Conservation (phyloP, 2,888 invertebrate species). For the Rugalucina vietnamica region DNA sequence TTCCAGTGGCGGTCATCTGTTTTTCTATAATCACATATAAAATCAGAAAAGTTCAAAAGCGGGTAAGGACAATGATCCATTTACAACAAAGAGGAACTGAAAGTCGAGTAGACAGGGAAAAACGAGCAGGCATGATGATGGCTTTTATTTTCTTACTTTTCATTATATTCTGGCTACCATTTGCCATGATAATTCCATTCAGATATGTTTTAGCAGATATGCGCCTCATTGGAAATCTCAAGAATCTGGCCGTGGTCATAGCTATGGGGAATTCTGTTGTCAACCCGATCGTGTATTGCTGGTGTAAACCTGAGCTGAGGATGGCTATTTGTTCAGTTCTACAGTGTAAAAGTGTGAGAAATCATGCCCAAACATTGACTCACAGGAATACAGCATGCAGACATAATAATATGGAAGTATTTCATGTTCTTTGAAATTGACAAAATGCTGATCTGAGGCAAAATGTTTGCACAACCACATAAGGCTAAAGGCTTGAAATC, state of each 20-base stretch:
- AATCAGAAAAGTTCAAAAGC: neutral
- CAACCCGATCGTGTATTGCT: slow-evolving; percentile 55
- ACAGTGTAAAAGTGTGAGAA: neutral
- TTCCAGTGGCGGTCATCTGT: neutral
- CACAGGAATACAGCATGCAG: no score
- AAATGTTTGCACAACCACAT: no score
- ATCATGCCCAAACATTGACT: no score
- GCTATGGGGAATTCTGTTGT: slow-evolving; percentile 54
- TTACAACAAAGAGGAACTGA: neutral
- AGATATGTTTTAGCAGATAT: slow-evolving; percentile 41
- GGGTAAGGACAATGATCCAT: neutral
- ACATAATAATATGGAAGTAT: no score
- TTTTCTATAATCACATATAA: neutral
- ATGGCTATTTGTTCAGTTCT: neutral
- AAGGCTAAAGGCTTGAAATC: no score
- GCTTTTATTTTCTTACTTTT: slow-evolving; percentile 52
- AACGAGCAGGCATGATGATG: slow-evolving; percentile 51
- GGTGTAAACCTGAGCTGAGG: slow-evolving; percentile 45
- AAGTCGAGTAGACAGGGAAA: slow-evolving; percentile 29
- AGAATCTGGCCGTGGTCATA: slow-evolving; percentile 43
- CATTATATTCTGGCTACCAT: slow-evolving; percentile 56
- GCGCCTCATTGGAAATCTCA: slow-evolving; percentile 35
- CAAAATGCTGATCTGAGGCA: no score
- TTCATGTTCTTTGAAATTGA: no score
- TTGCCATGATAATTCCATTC: slow-evolving; percentile 35